Conservation (phyloP, 2,113 vertebrate species). For the Megaceryle maxima region DNA sequence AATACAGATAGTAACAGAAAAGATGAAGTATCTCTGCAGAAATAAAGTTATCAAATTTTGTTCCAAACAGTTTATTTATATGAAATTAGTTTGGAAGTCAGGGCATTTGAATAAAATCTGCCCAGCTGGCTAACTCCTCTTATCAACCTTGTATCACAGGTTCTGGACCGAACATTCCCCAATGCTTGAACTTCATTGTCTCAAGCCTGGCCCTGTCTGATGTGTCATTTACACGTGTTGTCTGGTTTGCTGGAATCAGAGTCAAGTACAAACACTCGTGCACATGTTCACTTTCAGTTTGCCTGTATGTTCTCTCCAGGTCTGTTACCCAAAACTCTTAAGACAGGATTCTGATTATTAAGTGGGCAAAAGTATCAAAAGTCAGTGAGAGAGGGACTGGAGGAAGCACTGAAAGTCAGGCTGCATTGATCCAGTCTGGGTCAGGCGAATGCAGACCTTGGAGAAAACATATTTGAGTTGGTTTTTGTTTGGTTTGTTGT, state of each 20-base stretch:
- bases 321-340: not conserved
- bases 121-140: not conserved
- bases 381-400: not conserved
- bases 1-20: not conserved
- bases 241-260: not conserved
- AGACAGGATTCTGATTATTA: not conserved
- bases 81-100: not conserved
- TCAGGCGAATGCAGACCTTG: not conserved
- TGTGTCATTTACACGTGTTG: not conserved
- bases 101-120: not conserved
- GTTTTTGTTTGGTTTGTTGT: not conserved
- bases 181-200: not conserved
- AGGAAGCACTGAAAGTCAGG: not conserved
- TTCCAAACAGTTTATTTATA: not conserved
- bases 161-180: not conserved
- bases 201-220: not conserved
- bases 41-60: not conserved
- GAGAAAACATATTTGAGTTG: rapidly evolving
- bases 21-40: not conserved
- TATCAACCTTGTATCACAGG: not conserved
- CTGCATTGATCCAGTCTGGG: not conserved
- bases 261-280: not conserved
- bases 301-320: not conserved
- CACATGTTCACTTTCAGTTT: not conserved
- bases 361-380: not conserved